These are phyloP conservation scores for Sapayoa aenigma DNA, from an alignment of 2,113 vertebrate species.

Conservation along the genomic window DNA sequence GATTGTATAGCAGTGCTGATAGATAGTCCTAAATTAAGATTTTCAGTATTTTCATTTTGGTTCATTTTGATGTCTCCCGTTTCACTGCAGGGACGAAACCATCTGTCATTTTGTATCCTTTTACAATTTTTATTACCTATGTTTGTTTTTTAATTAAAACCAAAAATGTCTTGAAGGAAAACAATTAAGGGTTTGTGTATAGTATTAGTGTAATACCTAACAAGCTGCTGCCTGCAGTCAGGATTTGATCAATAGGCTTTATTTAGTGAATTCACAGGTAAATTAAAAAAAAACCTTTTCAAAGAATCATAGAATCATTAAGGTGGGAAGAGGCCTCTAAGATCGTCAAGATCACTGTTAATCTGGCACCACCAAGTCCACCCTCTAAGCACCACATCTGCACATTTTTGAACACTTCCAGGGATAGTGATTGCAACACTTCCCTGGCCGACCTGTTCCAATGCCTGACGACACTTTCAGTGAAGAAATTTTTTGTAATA, in stretches of 20 bases:
- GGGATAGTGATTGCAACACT: neutral
- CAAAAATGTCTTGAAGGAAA: neutral
- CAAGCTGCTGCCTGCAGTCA: neutral
- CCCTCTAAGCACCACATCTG: neutral
- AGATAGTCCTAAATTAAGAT: neutral
- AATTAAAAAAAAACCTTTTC: neutral
- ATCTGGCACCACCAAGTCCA: neutral
- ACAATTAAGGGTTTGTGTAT: neutral
- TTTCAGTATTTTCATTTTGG: neutral
- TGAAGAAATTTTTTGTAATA: neutral
- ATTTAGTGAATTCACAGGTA: neutral
- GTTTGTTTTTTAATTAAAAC: constrained; percentile 15
- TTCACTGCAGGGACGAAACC: neutral
- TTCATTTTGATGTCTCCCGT: neutral
- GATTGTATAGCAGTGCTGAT: neutral
- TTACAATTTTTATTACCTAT: neutral
- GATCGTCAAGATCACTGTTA: neutral
- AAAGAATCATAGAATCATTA: neutral
- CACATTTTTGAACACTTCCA: neutral
- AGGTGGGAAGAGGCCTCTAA: neutral
- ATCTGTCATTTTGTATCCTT: neutral
- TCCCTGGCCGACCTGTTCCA: neutral
- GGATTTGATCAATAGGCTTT: neutral
- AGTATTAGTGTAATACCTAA: neutral
- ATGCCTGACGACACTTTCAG: neutral